These are phyloP conservation scores for Drosophila varians DNA, from an alignment of 1,140 invertebrate species.

Conservation along the genomic window DNA sequence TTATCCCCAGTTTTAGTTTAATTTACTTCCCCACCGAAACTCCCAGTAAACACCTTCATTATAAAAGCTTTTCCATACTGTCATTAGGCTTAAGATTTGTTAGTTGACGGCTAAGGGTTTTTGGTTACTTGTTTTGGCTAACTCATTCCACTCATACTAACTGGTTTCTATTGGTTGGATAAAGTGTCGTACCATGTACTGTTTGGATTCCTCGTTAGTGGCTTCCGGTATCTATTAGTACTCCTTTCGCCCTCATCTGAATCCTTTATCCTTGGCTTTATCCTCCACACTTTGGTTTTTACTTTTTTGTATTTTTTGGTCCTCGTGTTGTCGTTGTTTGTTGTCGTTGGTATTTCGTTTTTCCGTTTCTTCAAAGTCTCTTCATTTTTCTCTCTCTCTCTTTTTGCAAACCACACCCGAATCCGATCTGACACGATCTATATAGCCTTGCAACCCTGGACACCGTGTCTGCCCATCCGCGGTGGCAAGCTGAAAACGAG, in stretches of 20 bases:
- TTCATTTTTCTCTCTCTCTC: constrained; percentile 80
- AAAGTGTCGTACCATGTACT: not conserved
- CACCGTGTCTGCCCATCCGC: constrained; percentile 82
- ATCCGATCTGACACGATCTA: constrained; percentile 42
- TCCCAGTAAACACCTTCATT: not conserved
- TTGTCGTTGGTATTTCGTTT: constrained; percentile 67
- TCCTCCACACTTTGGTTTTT: constrained; percentile 7
- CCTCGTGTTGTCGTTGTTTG: constrained; percentile 47
- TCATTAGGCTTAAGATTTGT: not conserved
- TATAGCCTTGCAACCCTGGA: constrained; percentile 83
- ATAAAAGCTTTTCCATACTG: not conserved
- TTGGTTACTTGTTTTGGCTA: constrained; percentile 1
- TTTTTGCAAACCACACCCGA: constrained; percentile 53
- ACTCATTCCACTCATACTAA: constrained; percentile 18
- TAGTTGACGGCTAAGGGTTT: not conserved
- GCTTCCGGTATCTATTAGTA: constrained; percentile 1
- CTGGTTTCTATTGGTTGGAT: constrained; percentile 10
- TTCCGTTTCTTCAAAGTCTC: constrained; percentile 69
- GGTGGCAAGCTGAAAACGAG: constrained; percentile 83
- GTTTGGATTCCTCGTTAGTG: not conserved
- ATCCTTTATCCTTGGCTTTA: constrained; percentile 1
- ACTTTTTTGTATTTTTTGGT: constrained; percentile 24
- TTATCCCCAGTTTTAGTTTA: constrained; percentile 51
- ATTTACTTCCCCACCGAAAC: constrained; percentile 30
- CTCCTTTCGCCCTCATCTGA: not conserved